Evolutionary conservation across 2,888 invertebrate species (phyloP).

Genomic region (Ctenicera cuprea): DNA sequence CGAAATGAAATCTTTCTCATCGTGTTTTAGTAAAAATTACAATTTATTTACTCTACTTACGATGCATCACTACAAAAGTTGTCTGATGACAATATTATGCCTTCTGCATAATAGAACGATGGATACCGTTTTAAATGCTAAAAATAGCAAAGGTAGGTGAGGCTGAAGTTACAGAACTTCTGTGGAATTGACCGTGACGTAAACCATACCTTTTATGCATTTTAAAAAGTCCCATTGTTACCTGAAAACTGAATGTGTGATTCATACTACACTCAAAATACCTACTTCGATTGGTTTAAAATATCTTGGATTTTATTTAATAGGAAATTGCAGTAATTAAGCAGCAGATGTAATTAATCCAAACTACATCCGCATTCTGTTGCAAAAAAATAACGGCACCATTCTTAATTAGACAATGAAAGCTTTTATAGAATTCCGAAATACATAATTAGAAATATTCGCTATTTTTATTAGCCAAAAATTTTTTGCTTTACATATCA

Average conservation of each 20-base stretch:
- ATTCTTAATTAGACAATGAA: no score
- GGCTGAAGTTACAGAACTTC: slow-evolving; percentile 36
- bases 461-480: no score
- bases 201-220: slow-evolving; percentile 33
- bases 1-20: not conserved
- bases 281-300: not conserved
- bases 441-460: no score
- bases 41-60: not conserved
- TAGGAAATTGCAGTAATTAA: not conserved
- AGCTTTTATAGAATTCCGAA: no score
- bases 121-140: slow-evolving; percentile 28
- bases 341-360: no score
- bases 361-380: no score
- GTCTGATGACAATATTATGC: slow-evolving; percentile 19
- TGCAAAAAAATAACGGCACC: no score
- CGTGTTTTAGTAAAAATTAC: not conserved
- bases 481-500: no score
- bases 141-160: slow-evolving; percentile 36
- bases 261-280: slow-evolving; percentile 7
- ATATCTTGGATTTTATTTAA: not conserved
- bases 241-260: slow-evolving; percentile 24
- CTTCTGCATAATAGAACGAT: slow-evolving; percentile 21
- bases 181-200: slow-evolving; percentile 34
- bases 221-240: slow-evolving; percentile 33
- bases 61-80: not conserved